A percentile compares a stretch with the other conserved stretches of the same genome.
Conservation (phyloP, 2,888 invertebrate species). For the Lochmaea capreae region DNA sequence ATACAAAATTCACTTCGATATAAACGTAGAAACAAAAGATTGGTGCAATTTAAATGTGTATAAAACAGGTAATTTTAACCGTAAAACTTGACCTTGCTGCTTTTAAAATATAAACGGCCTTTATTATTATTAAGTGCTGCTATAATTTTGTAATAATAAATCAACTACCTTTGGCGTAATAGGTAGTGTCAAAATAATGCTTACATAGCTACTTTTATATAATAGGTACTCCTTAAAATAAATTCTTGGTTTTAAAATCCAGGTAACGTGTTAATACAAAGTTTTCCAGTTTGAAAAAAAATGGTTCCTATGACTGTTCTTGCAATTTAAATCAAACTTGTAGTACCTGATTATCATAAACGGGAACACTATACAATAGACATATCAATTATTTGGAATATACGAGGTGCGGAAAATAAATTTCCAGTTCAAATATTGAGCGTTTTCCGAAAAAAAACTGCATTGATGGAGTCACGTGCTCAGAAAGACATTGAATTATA, state of each 20-base stretch:
- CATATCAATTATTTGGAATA: neutral
- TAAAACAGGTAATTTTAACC: slow-evolving; percentile 3
- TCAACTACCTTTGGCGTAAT: no score
- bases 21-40: neutral
- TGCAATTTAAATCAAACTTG: neutral
- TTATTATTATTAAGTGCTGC: neutral
- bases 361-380: neutral
- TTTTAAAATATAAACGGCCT: neutral
- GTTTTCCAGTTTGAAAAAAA: no score
- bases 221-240: no score
- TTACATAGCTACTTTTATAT: no score
- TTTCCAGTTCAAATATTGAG: no score
- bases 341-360: neutral
- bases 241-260: neutral
- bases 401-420: neutral
- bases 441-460: no score
- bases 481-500: no score
- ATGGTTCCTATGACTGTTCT: neutral
- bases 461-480: no score
- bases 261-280: neutral
- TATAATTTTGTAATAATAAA: neutral
- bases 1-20: neutral
- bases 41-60: neutral
- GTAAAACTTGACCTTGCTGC: slow-evolving; percentile 8
- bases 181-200: no score